Evolutionary conservation across 1,140 invertebrate genomes (phyloP), one percentile per base, ranked within the genome.

Genomic region (Lycorma delicatula): DNA sequence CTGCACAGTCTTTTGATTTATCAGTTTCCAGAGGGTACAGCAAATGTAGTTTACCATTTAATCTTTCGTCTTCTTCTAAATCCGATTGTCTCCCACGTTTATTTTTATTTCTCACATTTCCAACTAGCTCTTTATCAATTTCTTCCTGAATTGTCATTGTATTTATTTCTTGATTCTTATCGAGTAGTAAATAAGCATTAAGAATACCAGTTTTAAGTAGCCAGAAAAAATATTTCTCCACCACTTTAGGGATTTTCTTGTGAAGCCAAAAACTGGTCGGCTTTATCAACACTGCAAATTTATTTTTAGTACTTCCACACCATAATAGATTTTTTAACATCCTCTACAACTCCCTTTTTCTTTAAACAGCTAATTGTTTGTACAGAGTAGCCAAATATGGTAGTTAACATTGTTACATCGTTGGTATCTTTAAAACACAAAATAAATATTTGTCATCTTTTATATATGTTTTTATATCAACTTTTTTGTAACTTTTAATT

Each of bases 281-380:
- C 11, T n/a, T 36, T 28, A 22, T 54, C 31, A 16, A 54, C 52
- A 2, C 52, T 20, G n/a, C 52, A 22, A n/a, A 54, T 38, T 16
- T 54, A 38, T 34, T 54, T 12, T 13, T 54, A 36, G 25, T 54
- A 54, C 13, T 31, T 27, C 16, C 52, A 36, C 12, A 54, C 36
- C 11, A 38, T 28, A 38, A n/a, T 38, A 13, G 52, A 31, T 25
- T 54, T 54, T 16, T 20, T 20, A 54, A 54, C 36, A 16, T 16
- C 20, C 36, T 54, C 52, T 54, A 36, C 52, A 20, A 28, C 36
- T 54, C 31, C 52, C 16, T 31, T 31, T 54, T 54, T 54, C 16
- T 20, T 25, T 38, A 34, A n/a, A n/a, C n/a, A n/a, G n/a, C n/a
- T n/a, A n/a, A n/a, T n/a, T n/a, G n/a, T n/a, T n/a, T n/a, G n/a